These are phyloP conservation scores for Sinelater perroti DNA, from an alignment of 2,888 invertebrate genomes.

Conservation along the genomic window DNA sequence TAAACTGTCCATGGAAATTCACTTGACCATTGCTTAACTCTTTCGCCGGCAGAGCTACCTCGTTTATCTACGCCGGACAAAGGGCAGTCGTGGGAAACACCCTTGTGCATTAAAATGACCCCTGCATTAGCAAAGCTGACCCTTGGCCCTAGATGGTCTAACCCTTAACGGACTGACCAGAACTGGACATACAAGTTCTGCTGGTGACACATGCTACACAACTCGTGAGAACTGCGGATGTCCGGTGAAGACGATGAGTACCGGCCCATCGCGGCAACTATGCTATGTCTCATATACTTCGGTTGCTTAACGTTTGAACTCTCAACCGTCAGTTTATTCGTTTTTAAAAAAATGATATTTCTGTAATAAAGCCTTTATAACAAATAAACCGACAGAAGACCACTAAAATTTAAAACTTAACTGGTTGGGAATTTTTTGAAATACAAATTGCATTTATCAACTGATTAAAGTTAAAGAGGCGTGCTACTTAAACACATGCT, in stretches of 20 bases:
- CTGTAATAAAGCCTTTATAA: too few species aligned
- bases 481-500: too few species aligned
- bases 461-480: too few species aligned
- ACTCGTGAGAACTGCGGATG: constrained; percentile 42
- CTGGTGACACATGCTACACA: constrained; percentile 36
- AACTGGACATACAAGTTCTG: constrained; percentile 55
- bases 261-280: constrained; percentile 21
- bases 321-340: constrained; percentile 21
- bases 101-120: constrained; percentile 50
- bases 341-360: constrained; percentile 24
- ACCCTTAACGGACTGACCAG: constrained; percentile 58
- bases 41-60: constrained; percentile 46
- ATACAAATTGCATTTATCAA: too few species aligned
- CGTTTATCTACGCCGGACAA: constrained; percentile 52
- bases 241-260: constrained; percentile 35
- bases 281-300: constrained; percentile 7
- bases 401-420: too few species aligned
- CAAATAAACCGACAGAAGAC: too few species aligned
- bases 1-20: constrained; percentile 48
- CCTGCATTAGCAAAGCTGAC: constrained; percentile 51
- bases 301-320: constrained; percentile 14
- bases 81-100: constrained; percentile 54
- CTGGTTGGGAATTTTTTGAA: too few species aligned
- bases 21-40: constrained; percentile 54
- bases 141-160: constrained; percentile 42